Evolutionary conservation across 1,140 invertebrate genomes (phyloP).

Genomic region (silkworm (Bombyx mori)): ASM3026992v2 NC_085121.1:8008001-8008500

Average conservation of each 20-base stretch:
- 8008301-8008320: slow-evolving; percentile 56
- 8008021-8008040: slow-evolving; percentile 60
- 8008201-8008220: slow-evolving; percentile 59
- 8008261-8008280: slow-evolving; percentile 61
- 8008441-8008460: slow-evolving; percentile 54
- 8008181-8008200: slow-evolving; percentile 60
- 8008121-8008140: slow-evolving; percentile 47
- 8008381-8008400: slow-evolving; percentile 72
- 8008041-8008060: slow-evolving; percentile 53
- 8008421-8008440: slow-evolving; percentile 61
- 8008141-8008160: slow-evolving; percentile 62
- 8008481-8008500: slow-evolving; percentile 47
- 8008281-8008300: slow-evolving; percentile 64
- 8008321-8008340: slow-evolving; percentile 67
- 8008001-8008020: slow-evolving; percentile 67
- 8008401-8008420: slow-evolving; percentile 56
- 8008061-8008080: slow-evolving; percentile 52
- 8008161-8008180: slow-evolving; percentile 63
- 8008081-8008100: slow-evolving; percentile 35
- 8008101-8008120: slow-evolving; percentile 52
- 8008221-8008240: slow-evolving; percentile 57
- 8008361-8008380: slow-evolving; percentile 73
- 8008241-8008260: slow-evolving; percentile 53
- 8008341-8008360: slow-evolving; percentile 72
- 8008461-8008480: slow-evolving; percentile 58